Evolutionary conservation across 2,888 invertebrate species (phyloP).

Genomic region (Aproaerema taeniolella): DNA sequence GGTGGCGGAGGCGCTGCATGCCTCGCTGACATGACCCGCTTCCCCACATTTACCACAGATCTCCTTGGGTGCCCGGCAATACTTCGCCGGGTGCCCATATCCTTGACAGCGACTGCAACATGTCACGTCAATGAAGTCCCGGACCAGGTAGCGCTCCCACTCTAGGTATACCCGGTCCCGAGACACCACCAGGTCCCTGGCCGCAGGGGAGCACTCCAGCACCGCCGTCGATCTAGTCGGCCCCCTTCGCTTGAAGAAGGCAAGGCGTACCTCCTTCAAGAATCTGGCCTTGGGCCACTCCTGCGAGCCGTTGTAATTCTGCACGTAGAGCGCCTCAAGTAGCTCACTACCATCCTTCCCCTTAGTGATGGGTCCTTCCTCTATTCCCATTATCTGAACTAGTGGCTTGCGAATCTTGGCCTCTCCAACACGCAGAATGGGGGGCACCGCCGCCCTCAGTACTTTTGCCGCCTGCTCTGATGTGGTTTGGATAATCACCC

Average conservation of each 20-base stretch:
- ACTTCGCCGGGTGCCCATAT: constrained; percentile 31
- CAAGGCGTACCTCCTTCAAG: neutral
- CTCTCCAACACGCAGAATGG: neutral
- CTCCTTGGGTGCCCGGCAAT: constrained; percentile 15
- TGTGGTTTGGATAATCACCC: neutral
- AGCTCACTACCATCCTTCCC: neutral
- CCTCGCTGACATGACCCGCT: constrained; percentile 12
- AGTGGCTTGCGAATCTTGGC: neutral
- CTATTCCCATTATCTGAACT: neutral
- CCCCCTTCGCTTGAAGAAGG: constrained; percentile 1
- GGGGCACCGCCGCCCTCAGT: neutral
- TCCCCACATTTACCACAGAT: constrained; percentile 25
- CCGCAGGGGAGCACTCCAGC: neutral
- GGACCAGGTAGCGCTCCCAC: constrained; percentile 11
- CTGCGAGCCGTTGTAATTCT: neutral
- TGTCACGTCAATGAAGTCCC: constrained; percentile 15
- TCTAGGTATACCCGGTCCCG: constrained; percentile 10
- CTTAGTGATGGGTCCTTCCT: neutral
- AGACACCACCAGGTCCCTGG: neutral
- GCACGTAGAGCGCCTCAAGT: constrained; percentile 6
- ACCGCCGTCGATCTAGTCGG: neutral
- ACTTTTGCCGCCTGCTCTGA: neutral
- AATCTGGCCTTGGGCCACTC: neutral
- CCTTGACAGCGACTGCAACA: constrained; percentile 30
- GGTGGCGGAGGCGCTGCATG: constrained; percentile 4